Evolutionary conservation across 2,797 vertebrate genomes (phyloP).

Genomic region (Gallinago nigripennis): DNA sequence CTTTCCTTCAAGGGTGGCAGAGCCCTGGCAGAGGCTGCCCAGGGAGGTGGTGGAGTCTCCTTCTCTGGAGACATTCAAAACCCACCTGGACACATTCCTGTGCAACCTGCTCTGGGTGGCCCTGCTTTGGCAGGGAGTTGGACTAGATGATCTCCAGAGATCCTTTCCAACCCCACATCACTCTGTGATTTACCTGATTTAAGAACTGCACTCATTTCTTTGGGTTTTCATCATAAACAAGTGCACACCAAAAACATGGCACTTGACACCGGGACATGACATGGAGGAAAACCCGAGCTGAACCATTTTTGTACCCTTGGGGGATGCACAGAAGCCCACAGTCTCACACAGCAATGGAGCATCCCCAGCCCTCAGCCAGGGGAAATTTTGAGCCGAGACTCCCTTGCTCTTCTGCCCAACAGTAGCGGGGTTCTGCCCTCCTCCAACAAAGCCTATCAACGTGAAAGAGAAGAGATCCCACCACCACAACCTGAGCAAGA

Average conservation of each 20-base stretch:
- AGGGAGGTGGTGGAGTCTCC: too few relatives aligned
- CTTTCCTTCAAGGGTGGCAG: too few relatives aligned
- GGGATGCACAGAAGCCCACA: neutral
- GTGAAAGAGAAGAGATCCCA: neutral
- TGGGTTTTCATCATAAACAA: accelerated
- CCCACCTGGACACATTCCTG: too few relatives aligned
- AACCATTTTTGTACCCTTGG: neutral
- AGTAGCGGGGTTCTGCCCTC: accelerated
- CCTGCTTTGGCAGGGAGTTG: too few relatives aligned
- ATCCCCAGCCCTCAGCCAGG: neutral
- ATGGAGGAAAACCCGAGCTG: neutral
- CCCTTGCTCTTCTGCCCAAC: neutral
- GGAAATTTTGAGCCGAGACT: neutral
- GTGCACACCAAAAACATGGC: neutral
- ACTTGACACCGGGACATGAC: accelerated
- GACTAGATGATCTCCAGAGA: too few relatives aligned
- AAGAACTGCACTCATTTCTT: neutral
- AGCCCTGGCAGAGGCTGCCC: too few relatives aligned
- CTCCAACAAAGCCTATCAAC: neutral
- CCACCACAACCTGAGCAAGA: neutral
- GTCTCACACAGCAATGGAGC: neutral
- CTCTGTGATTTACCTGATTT: neutral
- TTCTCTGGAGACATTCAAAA: too few relatives aligned
- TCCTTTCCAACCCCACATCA: too few relatives aligned
- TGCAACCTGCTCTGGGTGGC: too few relatives aligned